Percentiles rank a stretch among this genome's conserved stretches.
Conservation (phyloP, 1,140 invertebrate genomes). For the Bicyclus anynana region DNA sequence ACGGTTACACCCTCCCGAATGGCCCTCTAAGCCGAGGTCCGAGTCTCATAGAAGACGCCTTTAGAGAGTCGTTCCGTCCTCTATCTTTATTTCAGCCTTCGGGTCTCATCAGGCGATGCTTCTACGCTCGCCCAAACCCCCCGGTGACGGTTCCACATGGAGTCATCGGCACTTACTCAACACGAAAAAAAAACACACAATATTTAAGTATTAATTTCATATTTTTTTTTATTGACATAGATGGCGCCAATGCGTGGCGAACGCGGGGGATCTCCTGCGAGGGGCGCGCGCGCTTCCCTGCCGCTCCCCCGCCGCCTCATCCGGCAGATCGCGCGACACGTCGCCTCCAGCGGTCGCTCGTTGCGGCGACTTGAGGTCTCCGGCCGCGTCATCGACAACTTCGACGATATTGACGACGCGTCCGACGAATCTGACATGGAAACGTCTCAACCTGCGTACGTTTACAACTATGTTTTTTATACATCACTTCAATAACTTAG, state of each 20-base stretch:
- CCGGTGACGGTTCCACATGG: too few species aligned
- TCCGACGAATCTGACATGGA: conserved; percentile 66
- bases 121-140: too few species aligned
- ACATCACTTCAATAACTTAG: too few species aligned
- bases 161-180: too few species aligned
- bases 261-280: conserved; percentile 64
- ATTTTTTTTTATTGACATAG: conserved; percentile 25
- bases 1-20: too few species aligned
- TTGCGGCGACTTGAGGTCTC: conserved; percentile 71
- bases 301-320: conserved; percentile 69
- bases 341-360: conserved; percentile 71
- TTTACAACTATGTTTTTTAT: too few species aligned
- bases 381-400: conserved; percentile 74
- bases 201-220: background rate
- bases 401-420: conserved; percentile 66
- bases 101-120: too few species aligned
- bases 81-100: too few species aligned
- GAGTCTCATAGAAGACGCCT: too few species aligned
- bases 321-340: conserved; percentile 71
- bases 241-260: conserved; percentile 74
- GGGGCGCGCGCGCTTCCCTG: conserved; percentile 61
- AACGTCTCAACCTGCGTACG: conserved; percentile 61
- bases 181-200: background rate
- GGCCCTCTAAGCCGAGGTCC: too few species aligned
- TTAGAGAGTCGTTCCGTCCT: too few species aligned